Conservation (phyloP, 2,888 invertebrate genomes). For the Rhogogaster chlorosoma region DNA sequence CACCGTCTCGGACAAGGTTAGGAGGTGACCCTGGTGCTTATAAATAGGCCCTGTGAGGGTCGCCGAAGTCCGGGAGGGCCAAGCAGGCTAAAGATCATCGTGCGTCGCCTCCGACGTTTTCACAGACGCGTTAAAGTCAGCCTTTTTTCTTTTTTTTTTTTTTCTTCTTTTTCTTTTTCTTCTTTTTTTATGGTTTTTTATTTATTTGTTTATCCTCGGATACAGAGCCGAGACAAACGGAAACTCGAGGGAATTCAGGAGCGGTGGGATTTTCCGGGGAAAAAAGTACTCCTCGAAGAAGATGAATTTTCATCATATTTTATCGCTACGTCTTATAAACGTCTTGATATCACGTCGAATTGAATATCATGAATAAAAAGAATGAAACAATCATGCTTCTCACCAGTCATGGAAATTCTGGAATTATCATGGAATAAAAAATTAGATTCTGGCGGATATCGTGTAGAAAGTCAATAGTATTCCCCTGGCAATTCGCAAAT, state of each 20-base stretch:
- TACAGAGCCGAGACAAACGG: background rate
- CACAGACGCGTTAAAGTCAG: background rate
- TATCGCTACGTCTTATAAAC: background rate
- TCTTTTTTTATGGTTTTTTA: background rate
- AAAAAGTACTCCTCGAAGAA: background rate
- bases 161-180: background rate
- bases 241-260: slow-evolving; percentile 18
- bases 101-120: slow-evolving; percentile 21
- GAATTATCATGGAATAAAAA: background rate
- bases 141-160: background rate
- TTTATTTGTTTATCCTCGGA: background rate
- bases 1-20: slow-evolving; percentile 74
- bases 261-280: background rate
- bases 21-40: slow-evolving; percentile 73
- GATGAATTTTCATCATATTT: background rate
- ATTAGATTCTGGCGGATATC: background rate
- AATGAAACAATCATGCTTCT: background rate
- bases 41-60: slow-evolving; percentile 65
- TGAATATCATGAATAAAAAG: background rate
- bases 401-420: too few relatives aligned
- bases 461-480: too few relatives aligned
- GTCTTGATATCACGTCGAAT: background rate
- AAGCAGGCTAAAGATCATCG: slow-evolving; percentile 47
- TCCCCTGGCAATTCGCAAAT: too few relatives aligned
- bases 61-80: slow-evolving; percentile 46